Evolutionary conservation across 2,888 invertebrate genomes (phyloP).

Genomic region (Protonemura montana): DNA sequence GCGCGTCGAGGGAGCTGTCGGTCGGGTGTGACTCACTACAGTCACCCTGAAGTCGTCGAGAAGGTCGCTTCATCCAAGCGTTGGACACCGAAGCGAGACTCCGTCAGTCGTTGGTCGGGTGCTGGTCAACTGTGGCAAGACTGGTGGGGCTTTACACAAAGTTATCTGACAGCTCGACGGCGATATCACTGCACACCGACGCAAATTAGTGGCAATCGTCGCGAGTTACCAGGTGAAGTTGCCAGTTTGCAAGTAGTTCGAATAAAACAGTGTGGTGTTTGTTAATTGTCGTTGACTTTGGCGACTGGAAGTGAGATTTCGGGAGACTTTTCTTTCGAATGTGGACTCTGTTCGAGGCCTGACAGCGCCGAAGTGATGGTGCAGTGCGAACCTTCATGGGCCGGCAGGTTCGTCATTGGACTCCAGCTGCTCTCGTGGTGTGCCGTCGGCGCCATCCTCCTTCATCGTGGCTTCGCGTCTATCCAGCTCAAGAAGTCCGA

Average conservation of each 20-base stretch:
- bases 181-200: neutral
- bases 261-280: neutral
- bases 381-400: slow-evolving; percentile 39
- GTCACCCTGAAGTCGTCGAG: neutral
- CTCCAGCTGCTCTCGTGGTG: slow-evolving; percentile 48
- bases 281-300: neutral
- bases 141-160: neutral
- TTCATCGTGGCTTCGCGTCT: slow-evolving; percentile 45
- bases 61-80: neutral
- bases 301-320: neutral
- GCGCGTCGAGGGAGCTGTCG: neutral
- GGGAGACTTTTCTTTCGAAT: neutral
- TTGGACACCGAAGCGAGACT: neutral
- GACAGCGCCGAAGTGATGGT: neutral
- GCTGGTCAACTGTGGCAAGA: neutral
- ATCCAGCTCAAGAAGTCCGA: slow-evolving; percentile 34
- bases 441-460: slow-evolving; percentile 46
- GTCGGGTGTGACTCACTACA: neutral
- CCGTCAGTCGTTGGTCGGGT: neutral
- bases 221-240: neutral
- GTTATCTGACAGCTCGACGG: neutral
- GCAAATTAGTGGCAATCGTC: neutral
- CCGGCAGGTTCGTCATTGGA: slow-evolving; percentile 44
- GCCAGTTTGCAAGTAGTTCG: too few relatives aligned
- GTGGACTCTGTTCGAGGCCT: neutral